phyloP scores from a whole-genome alignment of 2,888 invertebrate genomes.

The Lomographa bimaculata region DNA sequence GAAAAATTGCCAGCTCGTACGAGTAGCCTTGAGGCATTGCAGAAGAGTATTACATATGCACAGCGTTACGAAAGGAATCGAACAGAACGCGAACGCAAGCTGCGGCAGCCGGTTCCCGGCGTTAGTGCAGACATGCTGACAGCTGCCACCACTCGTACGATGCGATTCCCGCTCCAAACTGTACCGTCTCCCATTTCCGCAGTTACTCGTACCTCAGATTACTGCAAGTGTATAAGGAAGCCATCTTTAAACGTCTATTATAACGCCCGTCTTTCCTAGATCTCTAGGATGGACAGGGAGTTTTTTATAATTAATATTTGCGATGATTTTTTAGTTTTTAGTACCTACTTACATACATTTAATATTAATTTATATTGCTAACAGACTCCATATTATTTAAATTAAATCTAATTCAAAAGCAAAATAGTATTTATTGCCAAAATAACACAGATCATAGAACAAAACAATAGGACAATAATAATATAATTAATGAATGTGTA shows the following conservation, averaged over 20 bases:
- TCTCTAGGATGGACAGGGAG: no score
- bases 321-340: no score
- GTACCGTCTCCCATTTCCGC: slow-evolving; percentile 27
- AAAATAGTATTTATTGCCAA: no score
- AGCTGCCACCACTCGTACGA: slow-evolving; percentile 50
- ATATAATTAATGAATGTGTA: no score
- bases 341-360: no score
- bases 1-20: slow-evolving; percentile 57
- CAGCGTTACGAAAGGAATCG: slow-evolving; percentile 53
- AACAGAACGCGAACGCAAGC: slow-evolving; percentile 50
- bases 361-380: no score
- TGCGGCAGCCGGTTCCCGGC: slow-evolving; percentile 42
- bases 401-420: no score
- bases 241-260: slow-evolving; percentile 54
- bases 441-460: no score
- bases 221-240: slow-evolving; percentile 35
- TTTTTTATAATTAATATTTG: no score
- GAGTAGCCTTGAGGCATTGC: slow-evolving; percentile 63
- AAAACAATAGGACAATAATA: no score
- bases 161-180: slow-evolving; percentile 45
- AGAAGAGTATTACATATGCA: slow-evolving; percentile 56
- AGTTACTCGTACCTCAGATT: not conserved
- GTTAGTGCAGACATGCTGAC: slow-evolving; percentile 55
- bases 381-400: no score
- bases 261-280: slow-evolving; percentile 54